Percentiles rank a stretch among this genome's conserved stretches.
Evolutionary conservation across 1,140 invertebrate genomes (phyloP).

Genomic region (Aphidius ervi): DNA sequence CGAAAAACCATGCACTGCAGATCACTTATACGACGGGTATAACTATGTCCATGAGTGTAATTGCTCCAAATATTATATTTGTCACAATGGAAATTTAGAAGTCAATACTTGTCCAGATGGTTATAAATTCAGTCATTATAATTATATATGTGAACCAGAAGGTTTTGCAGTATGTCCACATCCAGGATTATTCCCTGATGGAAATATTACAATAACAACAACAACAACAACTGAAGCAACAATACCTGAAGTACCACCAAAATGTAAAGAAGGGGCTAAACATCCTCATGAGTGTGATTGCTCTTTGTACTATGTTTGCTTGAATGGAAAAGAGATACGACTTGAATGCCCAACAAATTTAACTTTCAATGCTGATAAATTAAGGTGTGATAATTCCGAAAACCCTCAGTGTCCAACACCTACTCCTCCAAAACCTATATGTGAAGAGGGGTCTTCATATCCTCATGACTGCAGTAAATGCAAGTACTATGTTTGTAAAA

Average conservation of each 20-base stretch:
- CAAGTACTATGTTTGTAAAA: too few relatives aligned
- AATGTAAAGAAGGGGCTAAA: background rate
- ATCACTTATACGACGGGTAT: too few relatives aligned
- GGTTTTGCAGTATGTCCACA: too few relatives aligned
- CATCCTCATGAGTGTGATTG: slow-evolving; percentile 50
- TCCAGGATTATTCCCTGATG: too few relatives aligned
- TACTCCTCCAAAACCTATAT: too few relatives aligned
- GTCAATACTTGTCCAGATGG: slow-evolving; percentile 49
- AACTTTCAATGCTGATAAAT: background rate
- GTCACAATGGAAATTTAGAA: slow-evolving; percentile 16
- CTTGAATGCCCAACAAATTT: slow-evolving; percentile 41
- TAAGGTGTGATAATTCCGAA: background rate
- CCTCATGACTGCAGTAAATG: too few relatives aligned
- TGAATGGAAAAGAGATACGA: slow-evolving; percentile 46
- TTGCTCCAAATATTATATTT: too few relatives aligned
- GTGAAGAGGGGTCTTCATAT: too few relatives aligned
- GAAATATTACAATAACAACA: too few relatives aligned
- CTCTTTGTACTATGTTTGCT: slow-evolving; percentile 54
- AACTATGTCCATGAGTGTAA: too few relatives aligned
- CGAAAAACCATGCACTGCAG: too few relatives aligned
- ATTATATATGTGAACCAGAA: too few relatives aligned
- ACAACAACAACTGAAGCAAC: background rate
- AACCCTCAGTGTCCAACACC: background rate
- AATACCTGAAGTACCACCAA: background rate
- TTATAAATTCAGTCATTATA: slow-evolving; percentile 40